Evolutionary conservation across 2,888 invertebrate genomes (phyloP).

Genomic region (Euphydryas editha): DNA sequence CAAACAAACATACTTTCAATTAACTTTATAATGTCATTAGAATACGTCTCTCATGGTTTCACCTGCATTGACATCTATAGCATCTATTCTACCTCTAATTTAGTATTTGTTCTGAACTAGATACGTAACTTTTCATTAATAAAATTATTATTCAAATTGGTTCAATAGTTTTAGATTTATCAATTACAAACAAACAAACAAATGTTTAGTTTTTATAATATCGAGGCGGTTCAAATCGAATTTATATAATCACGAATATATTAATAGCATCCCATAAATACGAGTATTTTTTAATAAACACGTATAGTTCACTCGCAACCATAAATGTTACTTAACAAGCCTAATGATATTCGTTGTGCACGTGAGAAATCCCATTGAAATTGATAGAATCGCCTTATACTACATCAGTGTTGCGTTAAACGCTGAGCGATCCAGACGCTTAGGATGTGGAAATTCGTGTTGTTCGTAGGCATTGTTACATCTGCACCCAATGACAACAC

Average conservation of each 20-base stretch:
- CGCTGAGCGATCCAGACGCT: conserved; percentile 52
- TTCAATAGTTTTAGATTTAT: no score
- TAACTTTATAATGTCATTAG: no score
- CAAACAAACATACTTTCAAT: no score
- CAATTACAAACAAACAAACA: no score
- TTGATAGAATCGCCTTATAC: conserved; percentile 55
- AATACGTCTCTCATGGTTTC: no score
- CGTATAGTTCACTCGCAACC: conserved; percentile 42
- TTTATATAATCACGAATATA: conserved; percentile 33
- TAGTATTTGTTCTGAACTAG: no score
- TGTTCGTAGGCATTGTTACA: conserved; percentile 54
- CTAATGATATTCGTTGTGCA: conserved; percentile 62
- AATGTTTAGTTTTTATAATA: neutral
- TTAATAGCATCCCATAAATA: conserved; percentile 44
- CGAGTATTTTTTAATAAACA: conserved; percentile 36
- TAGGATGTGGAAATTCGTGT: conserved; percentile 61
- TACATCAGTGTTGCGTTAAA: conserved; percentile 54
- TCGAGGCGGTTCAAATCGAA: conserved; percentile 16
- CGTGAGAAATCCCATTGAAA: conserved; percentile 64
- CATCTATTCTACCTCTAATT: no score
- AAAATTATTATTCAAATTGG: no score
- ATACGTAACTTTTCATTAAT: no score
- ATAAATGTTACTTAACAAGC: conserved; percentile 60
- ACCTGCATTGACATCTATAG: no score
- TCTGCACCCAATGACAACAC: conserved; percentile 57